Conservation (phyloP, 2,888 invertebrate genomes). For the Himalopsyche anomala region DNA sequence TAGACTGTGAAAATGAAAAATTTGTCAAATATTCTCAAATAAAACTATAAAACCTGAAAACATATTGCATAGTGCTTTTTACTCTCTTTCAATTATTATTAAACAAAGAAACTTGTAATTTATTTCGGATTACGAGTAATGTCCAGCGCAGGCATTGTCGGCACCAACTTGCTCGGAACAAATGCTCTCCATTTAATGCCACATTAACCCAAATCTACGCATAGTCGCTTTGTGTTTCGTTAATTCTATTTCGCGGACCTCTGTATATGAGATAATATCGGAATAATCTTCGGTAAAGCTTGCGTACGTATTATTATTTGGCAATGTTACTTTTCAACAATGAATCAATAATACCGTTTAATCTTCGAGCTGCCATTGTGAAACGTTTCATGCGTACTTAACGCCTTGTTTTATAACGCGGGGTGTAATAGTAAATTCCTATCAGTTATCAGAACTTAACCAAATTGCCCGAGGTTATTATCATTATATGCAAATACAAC, state of each 20-base stretch:
- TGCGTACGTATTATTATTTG: background rate
- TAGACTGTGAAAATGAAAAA: no score
- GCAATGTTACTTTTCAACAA: background rate
- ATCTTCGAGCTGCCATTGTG: background rate
- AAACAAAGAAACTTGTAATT: constrained; percentile 43
- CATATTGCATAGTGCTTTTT: background rate
- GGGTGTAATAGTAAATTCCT: background rate
- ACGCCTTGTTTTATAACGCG: background rate
- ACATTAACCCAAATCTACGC: constrained; percentile 60
- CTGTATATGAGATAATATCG: constrained; percentile 49
- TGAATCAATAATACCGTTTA: constrained; percentile 10
- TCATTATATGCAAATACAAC: background rate
- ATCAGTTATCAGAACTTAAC: background rate
- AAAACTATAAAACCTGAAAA: background rate
- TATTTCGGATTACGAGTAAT: constrained; percentile 50
- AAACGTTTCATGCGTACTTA: background rate
- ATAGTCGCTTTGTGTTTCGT: constrained; percentile 52
- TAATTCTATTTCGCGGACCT: constrained; percentile 53
- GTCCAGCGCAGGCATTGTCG: constrained; percentile 51
- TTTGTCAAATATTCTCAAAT: background rate
- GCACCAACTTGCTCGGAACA: constrained; percentile 52
- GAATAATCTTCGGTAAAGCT: constrained; percentile 45
- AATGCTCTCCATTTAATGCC: constrained; percentile 59
- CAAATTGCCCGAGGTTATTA: background rate
- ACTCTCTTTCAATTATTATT: constrained; percentile 29